Evolutionary conservation across 2,888 invertebrate species (phyloP).

Genomic region (Philereme vetulata): DNA sequence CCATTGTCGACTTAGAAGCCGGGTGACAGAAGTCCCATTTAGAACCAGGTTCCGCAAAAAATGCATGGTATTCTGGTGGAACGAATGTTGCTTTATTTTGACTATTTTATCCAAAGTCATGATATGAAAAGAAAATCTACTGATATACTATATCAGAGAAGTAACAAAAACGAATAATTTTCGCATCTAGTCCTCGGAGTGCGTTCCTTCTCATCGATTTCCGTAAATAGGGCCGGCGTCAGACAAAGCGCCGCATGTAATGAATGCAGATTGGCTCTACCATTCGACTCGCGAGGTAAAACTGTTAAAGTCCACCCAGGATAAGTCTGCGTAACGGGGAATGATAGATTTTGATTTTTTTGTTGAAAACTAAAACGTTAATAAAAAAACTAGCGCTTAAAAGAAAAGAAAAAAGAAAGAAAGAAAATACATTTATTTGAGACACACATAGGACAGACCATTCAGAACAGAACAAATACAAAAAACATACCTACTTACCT

Average conservation of each 20-base stretch:
- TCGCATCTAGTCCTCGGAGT: constrained; percentile 29
- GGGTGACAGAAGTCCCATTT: constrained; percentile 41
- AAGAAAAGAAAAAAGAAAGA: no score
- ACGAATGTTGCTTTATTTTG: not conserved
- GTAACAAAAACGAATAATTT: not conserved
- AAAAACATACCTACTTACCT: no score
- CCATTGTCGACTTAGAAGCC: constrained; percentile 11
- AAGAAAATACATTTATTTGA: no score
- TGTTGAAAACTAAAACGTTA: constrained; percentile 3
- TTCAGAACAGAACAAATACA: no score
- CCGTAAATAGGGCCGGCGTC: constrained; percentile 51
- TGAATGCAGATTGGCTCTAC: constrained; percentile 68
- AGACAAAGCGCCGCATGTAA: constrained; percentile 61
- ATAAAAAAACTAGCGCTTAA: no score
- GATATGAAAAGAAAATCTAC: no score
- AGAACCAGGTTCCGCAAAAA: constrained; percentile 35
- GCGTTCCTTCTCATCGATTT: constrained; percentile 47
- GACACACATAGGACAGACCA: no score
- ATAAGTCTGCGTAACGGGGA: constrained; percentile 5
- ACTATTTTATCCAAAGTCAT: no score
- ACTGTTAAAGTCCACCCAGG: constrained; percentile 43
- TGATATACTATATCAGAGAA: not conserved
- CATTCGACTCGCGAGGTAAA: constrained; percentile 55
- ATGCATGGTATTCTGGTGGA: constrained; percentile 34
- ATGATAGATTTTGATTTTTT: constrained; percentile 28